These are phyloP conservation scores for Rhingia rostrata DNA, from an alignment of 2,888 invertebrate species.

Conservation along the genomic window DNA sequence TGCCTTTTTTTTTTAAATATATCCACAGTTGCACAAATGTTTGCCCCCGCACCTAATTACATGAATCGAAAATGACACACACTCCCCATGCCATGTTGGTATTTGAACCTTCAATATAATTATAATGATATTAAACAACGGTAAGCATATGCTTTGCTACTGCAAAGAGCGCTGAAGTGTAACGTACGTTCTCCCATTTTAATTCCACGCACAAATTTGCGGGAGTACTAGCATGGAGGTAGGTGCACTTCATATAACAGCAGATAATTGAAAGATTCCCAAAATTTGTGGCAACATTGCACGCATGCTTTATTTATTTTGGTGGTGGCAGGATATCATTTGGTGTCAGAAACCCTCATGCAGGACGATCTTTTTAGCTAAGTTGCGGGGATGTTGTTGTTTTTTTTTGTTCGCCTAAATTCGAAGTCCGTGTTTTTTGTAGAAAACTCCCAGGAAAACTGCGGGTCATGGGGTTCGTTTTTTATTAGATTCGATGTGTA, in stretches of 20 bases:
- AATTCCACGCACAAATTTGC: conserved; percentile 9
- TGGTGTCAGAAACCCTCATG: conserved; percentile 8
- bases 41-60: too few species aligned
- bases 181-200: neutral
- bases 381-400: neutral
- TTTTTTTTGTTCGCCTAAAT: conserved; percentile 1
- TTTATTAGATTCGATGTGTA: conserved; percentile 9
- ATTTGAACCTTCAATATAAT: too few species aligned
- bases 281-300: neutral
- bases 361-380: conserved; percentile 3
- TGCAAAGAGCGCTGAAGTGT: conserved; percentile 4
- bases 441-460: conserved; percentile 28
- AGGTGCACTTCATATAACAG: neutral
- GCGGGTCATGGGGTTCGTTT: conserved; percentile 32
- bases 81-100: too few species aligned
- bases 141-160: too few species aligned
- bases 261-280: conserved; percentile 15
- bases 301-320: conserved; percentile 2
- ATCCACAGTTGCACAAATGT: too few species aligned
- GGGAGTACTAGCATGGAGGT: neutral
- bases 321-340: conserved; percentile 9
- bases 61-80: too few species aligned
- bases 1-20: too few species aligned
- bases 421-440: conserved; percentile 5
- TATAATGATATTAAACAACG: too few species aligned